Base-by-base conservation (phyloP, 2,113 vertebrate genomes). In the Gymnobelideus leadbeateri region DNA sequence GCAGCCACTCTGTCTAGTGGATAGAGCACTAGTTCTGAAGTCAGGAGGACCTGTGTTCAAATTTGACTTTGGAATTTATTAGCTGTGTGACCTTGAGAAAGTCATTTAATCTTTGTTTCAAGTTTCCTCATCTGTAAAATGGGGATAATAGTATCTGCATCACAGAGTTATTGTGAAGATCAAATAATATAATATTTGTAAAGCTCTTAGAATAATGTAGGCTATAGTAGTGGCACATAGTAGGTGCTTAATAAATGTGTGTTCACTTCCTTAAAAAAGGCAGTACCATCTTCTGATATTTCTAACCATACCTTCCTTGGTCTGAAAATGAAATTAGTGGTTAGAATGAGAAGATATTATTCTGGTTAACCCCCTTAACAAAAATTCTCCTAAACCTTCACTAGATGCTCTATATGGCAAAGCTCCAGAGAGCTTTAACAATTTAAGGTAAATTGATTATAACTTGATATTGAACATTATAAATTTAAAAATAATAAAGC, bases 381-480 rank as follows among this genome's bases (percentile, higher is more conserved):
- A 92, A 26, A 92, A 93, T 94, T 43, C n/a, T 61, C 8, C 23
- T 51, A 37, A 43, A n/a, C n/a, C 46, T 90, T 89, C 51, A 55
- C 16, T 1, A 53, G 51, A 53, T 90, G 24, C 51, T 54, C 95
- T 95, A 93, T 0, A 2, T 89, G 31, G 26, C 21, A 93, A 84
- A 43, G 24, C 57, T 95, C 4, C 21, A 37, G 77, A 90, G 68
- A 77, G 89, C 11, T 89, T 90, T n/a, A 93, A 94, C 92, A 93
- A 91, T 43, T 84, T 92, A 94, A 95, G 89, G 23, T 37, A 92
- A 93, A 23, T 55, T 91, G 50, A 55, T 91, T 90, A 52, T 43
- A 53, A 91, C 89, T 37, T 92, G 8, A 52, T 93, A 93, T 89
- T 91, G 43, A 61, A 94, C 14, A 53, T 94, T 24, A 93, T 94